These are phyloP conservation scores for Hestina assimilis DNA, from an alignment of 1,140 invertebrate genomes.

Conservation along the genomic window DNA sequence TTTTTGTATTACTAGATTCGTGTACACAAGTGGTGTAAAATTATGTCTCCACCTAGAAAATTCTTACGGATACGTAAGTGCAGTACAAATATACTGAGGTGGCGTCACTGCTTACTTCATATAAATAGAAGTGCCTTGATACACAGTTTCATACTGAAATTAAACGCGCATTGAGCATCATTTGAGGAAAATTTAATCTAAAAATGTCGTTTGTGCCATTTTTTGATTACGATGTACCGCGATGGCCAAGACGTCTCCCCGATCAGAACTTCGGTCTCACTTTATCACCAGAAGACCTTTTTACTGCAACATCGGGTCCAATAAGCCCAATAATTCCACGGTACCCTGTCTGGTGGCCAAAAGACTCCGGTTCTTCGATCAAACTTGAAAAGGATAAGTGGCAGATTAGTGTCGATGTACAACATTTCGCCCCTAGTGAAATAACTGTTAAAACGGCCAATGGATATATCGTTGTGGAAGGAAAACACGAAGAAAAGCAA, in stretches of 20 bases:
- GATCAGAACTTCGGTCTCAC: constrained; percentile 64
- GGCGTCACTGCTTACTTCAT: constrained; percentile 36
- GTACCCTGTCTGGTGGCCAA: constrained; percentile 50
- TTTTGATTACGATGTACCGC: constrained; percentile 54
- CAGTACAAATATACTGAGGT: constrained; percentile 26
- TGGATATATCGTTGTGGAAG: constrained; percentile 83
- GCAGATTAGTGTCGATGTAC: constrained; percentile 88
- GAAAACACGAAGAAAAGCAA: constrained; percentile 87
- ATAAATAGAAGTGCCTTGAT: constrained; percentile 37
- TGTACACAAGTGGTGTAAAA: not conserved
- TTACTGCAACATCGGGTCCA: constrained; percentile 45
- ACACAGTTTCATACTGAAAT: constrained; percentile 33
- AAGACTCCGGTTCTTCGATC: constrained; percentile 48
- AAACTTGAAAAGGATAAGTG: constrained; percentile 74
- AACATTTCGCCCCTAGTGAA: constrained; percentile 92
- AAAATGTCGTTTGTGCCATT: constrained; percentile 58
- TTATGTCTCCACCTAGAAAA: constrained; percentile 41
- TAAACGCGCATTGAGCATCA: constrained; percentile 22
- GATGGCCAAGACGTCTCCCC: constrained; percentile 50
- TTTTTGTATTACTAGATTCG: not conserved
- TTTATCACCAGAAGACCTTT: constrained; percentile 55
- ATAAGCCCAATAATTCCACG: constrained; percentile 48
- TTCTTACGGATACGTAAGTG: constrained; percentile 37
- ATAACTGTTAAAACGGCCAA: constrained; percentile 89
- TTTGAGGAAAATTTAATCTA: not conserved